Conservation (phyloP, 2,888 invertebrate species). For the Harmothoe impar region DNA sequence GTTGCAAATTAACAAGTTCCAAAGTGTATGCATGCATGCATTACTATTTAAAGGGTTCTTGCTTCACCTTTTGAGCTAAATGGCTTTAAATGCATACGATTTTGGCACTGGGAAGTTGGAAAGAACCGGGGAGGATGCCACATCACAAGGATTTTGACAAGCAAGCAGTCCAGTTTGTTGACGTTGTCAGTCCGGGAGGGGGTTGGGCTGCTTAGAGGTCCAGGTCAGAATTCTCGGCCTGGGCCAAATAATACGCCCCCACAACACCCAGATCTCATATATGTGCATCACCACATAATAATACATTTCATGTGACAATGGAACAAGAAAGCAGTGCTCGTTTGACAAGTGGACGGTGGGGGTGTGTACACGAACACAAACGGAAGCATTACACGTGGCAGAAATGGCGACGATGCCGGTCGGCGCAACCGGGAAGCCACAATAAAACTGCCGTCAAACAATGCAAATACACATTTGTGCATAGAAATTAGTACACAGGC, state of each 20-base stretch:
- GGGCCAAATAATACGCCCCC: too few relatives aligned
- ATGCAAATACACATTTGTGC: background rate
- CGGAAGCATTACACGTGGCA: conserved; percentile 53
- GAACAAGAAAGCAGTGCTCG: too few relatives aligned
- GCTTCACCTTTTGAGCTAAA: too few relatives aligned
- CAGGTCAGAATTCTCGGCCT: too few relatives aligned
- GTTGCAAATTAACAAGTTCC: too few relatives aligned
- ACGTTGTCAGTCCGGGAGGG: background rate
- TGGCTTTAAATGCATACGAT: too few relatives aligned
- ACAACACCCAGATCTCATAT: background rate
- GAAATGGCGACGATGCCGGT: conserved; percentile 38
- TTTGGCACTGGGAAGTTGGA: too few relatives aligned
- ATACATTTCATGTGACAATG: background rate
- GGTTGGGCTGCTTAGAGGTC: background rate
- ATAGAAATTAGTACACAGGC: background rate
- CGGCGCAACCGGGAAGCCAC: background rate
- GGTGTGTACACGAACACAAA: conserved; percentile 3
- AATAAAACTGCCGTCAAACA: background rate
- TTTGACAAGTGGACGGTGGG: background rate
- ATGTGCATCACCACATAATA: background rate
- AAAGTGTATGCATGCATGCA: too few relatives aligned
- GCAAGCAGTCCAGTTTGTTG: background rate
- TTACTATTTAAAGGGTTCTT: too few relatives aligned
- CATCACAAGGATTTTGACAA: too few relatives aligned
- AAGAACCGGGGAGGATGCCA: too few relatives aligned